A percentile compares a stretch with the other conserved stretches of the same genome.
Conservation (phyloP, 2,797 vertebrate genomes). For the Anabas testudineus region DNA sequence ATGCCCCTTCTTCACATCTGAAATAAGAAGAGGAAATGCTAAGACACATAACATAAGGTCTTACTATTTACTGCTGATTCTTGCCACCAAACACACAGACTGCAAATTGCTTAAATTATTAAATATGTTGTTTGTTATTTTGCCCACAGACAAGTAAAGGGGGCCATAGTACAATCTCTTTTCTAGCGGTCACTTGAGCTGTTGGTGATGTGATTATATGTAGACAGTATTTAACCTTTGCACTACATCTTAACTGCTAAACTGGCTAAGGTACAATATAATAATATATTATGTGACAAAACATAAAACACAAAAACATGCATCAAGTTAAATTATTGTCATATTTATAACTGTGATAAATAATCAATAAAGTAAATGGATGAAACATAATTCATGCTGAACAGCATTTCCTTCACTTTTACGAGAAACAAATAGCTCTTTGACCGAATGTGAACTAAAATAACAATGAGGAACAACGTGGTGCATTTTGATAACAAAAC, state of each 20-base stretch:
- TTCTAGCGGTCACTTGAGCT: neutral
- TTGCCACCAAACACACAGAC: neutral
- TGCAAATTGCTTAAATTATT: neutral
- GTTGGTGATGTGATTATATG: no score
- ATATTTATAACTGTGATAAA: no score
- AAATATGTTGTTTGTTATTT: neutral
- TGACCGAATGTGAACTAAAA: slow-evolving; percentile 1
- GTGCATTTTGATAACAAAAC: slow-evolving; percentile 13
- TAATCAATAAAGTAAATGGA: neutral
- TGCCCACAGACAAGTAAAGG: no score
- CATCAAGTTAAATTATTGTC: neutral
- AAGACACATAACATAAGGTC: neutral
- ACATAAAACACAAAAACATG: neutral
- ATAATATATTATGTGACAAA: neutral
- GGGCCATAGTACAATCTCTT: neutral
- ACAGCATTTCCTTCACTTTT: slow-evolving; percentile 36
- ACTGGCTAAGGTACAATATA: neutral
- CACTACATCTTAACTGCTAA: neutral
- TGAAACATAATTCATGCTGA: no score
- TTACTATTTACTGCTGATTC: neutral
- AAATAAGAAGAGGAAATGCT: slow-evolving; percentile 52
- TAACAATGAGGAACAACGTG: neutral
- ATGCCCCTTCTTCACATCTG: slow-evolving; percentile 69
- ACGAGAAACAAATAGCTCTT: slow-evolving; percentile 1
- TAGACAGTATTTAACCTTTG: neutral